Percentiles rank a stretch among this genome's conserved stretches.
These are phyloP conservation scores for Psettodes erumei DNA, from an alignment of 2,113 vertebrate species.

Conservation along the genomic window DNA sequence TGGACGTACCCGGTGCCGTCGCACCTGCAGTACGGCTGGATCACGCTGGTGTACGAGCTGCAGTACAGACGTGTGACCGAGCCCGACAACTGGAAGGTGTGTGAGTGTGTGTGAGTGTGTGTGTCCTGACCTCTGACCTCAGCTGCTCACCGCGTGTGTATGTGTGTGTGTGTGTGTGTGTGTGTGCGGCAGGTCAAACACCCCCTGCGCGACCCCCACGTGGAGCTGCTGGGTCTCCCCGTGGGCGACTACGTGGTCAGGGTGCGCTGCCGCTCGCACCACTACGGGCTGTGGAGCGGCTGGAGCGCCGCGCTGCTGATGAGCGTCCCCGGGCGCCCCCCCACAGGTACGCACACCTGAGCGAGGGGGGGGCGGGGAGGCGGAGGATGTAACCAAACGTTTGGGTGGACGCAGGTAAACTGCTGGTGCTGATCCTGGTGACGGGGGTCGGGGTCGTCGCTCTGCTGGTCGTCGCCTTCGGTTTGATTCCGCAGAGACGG, in stretches of 20 bases:
- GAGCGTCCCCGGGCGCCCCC: slow-evolving; percentile 49
- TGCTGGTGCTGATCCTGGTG: slow-evolving; percentile 73
- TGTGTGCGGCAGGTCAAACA: slow-evolving; percentile 73
- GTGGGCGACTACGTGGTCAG: slow-evolving; percentile 69
- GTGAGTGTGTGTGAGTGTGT: neutral
- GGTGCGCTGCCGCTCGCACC: slow-evolving; percentile 80
- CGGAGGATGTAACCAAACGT: neutral
- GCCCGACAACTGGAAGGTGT: slow-evolving; percentile 77
- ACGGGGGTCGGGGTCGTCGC: slow-evolving; percentile 54
- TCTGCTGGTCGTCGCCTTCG: slow-evolving; percentile 71
- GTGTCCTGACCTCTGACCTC: too few relatives aligned
- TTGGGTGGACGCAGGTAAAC: slow-evolving; percentile 59
- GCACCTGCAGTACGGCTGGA: slow-evolving; percentile 80
- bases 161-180: neutral
- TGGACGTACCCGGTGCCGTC: slow-evolving; percentile 79
- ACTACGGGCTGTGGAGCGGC: slow-evolving; percentile 79
- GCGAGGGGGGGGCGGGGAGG: neutral
- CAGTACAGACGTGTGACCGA: slow-evolving; percentile 73
- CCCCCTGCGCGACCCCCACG: slow-evolving; percentile 72
- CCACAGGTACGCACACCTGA: neutral
- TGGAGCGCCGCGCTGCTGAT: slow-evolving; percentile 77
- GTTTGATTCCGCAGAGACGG: slow-evolving; percentile 74
- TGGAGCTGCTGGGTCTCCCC: slow-evolving; percentile 79
- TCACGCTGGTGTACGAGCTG: slow-evolving; percentile 83
- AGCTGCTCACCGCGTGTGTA: neutral